Conservation (phyloP, 2,113 vertebrate species). For the Neotoma lepida region DNA sequence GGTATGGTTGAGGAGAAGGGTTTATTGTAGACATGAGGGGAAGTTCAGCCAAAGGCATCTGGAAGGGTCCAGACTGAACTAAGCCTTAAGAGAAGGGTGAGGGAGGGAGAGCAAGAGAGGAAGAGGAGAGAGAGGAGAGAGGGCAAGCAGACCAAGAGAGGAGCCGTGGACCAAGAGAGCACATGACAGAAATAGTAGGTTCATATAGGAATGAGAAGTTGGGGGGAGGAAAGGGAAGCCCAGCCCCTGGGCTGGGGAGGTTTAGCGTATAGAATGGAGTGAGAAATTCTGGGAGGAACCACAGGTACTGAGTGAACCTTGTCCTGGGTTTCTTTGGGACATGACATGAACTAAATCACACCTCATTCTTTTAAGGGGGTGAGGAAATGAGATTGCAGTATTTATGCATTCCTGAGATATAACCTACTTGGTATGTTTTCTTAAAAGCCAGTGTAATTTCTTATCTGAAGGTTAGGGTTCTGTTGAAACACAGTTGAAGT, state of each 20-base stretch:
- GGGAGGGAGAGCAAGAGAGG: not conserved
- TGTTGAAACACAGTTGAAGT: too few species aligned
- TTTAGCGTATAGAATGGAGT: not conserved
- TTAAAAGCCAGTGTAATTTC: slow-evolving; percentile 54
- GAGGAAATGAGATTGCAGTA: slow-evolving; percentile 61
- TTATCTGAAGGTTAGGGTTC: not conserved
- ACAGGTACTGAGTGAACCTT: not conserved
- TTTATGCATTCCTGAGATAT: slow-evolving; percentile 57
- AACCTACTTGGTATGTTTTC: slow-evolving; percentile 32
- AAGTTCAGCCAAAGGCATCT: not conserved
- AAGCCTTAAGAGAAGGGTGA: not conserved
- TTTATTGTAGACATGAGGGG: not conserved
- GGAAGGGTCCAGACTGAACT: not conserved
- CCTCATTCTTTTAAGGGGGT: slow-evolving; percentile 41
- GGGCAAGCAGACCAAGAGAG: too few species aligned
- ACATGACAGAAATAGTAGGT: not conserved
- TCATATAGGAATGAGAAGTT: not conserved
- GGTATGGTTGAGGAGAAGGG: not conserved
- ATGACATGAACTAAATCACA: not conserved
- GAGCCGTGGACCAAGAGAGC: not conserved
- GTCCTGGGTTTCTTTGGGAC: not conserved
- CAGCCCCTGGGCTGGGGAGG: not conserved
- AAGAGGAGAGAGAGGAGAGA: not conserved
- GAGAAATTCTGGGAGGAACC: not conserved
- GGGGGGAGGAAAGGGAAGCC: not conserved